Evolutionary conservation across 1,140 invertebrate species (phyloP).

Genomic region (Lepidurus arcticus): DNA sequence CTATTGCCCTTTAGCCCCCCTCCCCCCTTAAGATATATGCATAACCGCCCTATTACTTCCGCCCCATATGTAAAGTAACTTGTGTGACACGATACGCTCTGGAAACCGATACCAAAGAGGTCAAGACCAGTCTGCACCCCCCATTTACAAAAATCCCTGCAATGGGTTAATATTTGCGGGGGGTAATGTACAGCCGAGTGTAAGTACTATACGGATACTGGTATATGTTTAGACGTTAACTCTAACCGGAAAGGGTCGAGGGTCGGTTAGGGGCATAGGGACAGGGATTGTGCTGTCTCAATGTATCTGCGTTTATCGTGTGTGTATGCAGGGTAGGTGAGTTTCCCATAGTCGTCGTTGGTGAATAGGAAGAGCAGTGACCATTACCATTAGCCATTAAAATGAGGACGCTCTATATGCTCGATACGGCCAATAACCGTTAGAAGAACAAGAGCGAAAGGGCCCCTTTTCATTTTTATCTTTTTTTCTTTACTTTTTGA

Average conservation of each 20-base stretch:
- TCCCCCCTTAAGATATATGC: background rate
- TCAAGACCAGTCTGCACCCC: background rate
- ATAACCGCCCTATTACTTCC: background rate
- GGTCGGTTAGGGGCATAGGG: background rate
- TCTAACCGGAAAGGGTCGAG: background rate
- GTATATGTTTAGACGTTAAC: background rate
- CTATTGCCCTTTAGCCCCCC: background rate
- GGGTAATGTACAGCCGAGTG: background rate
- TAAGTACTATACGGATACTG: background rate
- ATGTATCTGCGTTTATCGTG: background rate
- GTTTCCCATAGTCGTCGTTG: background rate
- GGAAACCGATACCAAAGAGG: background rate
- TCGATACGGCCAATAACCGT: background rate
- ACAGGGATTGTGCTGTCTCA: background rate
- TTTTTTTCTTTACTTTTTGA: too few species aligned
- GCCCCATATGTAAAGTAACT: slow-evolving; percentile 9
- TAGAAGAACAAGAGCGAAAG: too few species aligned
- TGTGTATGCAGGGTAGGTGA: background rate
- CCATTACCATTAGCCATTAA: slow-evolving; percentile 14
- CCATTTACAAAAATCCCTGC: too few species aligned
- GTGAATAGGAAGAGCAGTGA: background rate
- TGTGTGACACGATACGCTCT: slow-evolving; percentile 5
- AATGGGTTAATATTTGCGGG: background rate
- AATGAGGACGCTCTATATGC: background rate
- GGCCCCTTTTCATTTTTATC: too few species aligned